Percentiles rank a stretch among this genome's conserved stretches.
phyloP scores from a whole-genome alignment of 53 echinoderm and acorn worm species.

The Stichopus horrens region DNA sequence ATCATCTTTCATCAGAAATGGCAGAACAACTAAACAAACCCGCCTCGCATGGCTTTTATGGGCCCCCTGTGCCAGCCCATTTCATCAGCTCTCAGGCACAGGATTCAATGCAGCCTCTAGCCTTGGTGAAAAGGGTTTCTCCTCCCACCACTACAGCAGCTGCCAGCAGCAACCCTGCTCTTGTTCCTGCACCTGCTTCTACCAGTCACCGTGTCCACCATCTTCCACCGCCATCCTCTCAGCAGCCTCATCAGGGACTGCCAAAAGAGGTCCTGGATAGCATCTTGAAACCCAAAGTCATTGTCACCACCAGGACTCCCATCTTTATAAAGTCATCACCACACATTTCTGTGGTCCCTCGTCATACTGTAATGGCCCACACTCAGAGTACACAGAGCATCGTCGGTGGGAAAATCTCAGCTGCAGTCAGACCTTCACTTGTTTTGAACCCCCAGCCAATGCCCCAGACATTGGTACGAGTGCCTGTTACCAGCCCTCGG shows the following conservation, averaged over 20 bases:
- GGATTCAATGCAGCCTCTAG: constrained; percentile 41
- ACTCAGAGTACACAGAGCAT: constrained; percentile 28
- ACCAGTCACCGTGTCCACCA: constrained; percentile 23
- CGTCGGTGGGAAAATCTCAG: constrained; percentile 15
- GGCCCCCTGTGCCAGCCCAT: constrained; percentile 32
- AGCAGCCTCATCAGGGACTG: background rate
- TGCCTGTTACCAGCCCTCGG: constrained; percentile 27
- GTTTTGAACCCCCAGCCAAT: constrained; percentile 34
- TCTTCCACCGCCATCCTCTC: constrained; percentile 22
- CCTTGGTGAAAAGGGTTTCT: constrained; percentile 5
- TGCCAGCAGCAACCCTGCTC: background rate
- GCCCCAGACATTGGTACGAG: constrained; percentile 37
- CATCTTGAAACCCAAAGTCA: constrained; percentile 62
- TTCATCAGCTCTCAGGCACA: constrained; percentile 26
- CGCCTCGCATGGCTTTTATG: constrained; percentile 24
- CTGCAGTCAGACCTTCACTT: background rate
- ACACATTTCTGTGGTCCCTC: constrained; percentile 3
- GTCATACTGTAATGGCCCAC: constrained; percentile 25
- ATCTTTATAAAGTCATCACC: constrained; percentile 66
- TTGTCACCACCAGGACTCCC: constrained; percentile 89
- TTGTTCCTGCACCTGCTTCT: background rate
- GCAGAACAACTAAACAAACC: constrained; percentile 20
- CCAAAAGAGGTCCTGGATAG: background rate
- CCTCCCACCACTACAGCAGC: background rate
- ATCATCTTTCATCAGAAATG: constrained; percentile 10